phyloP scores from a whole-genome alignment of 2,888 invertebrate species.

The Eristalis arbustorum region DNA sequence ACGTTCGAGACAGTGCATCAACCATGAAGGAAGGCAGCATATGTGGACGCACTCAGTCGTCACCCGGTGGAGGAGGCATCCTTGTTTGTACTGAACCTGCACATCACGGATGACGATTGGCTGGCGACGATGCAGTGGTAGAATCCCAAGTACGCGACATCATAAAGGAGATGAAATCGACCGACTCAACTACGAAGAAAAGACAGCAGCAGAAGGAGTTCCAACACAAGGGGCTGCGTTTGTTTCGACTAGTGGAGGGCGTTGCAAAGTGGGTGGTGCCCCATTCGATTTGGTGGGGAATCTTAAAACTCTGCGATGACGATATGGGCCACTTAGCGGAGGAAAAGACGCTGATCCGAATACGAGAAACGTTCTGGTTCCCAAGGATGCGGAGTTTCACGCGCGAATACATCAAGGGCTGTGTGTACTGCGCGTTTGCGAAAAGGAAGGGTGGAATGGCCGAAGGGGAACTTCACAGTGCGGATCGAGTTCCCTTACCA shows the following conservation, averaged over 20 bases:
- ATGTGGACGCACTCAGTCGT: constrained; percentile 28
- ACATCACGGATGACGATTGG: constrained; percentile 19
- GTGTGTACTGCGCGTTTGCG: constrained; percentile 19
- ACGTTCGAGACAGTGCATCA: constrained; percentile 22
- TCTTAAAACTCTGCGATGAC: constrained; percentile 30
- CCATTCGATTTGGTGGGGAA: constrained; percentile 23
- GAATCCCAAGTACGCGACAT: background rate
- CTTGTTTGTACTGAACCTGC: background rate
- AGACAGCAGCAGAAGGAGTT: background rate
- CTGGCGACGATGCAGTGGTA: constrained; percentile 28
- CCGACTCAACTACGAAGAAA: background rate
- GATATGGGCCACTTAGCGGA: constrained; percentile 28
- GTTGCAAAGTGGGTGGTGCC: constrained; percentile 15
- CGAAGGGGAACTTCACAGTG: constrained; percentile 20
- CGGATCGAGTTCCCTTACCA: background rate
- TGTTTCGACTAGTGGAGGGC: background rate
- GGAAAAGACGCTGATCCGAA: constrained; percentile 14
- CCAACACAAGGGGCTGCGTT: background rate
- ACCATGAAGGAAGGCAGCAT: background rate
- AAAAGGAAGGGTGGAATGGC: constrained; percentile 11
- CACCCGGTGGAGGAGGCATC: constrained; percentile 4
- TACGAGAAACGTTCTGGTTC: constrained; percentile 8
- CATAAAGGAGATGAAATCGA: background rate
- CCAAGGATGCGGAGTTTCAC: constrained; percentile 15
- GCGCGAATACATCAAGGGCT: constrained; percentile 24